phyloP scores from a whole-genome alignment of 1,140 invertebrate species.

The Drosophila pruinosa region DNA sequence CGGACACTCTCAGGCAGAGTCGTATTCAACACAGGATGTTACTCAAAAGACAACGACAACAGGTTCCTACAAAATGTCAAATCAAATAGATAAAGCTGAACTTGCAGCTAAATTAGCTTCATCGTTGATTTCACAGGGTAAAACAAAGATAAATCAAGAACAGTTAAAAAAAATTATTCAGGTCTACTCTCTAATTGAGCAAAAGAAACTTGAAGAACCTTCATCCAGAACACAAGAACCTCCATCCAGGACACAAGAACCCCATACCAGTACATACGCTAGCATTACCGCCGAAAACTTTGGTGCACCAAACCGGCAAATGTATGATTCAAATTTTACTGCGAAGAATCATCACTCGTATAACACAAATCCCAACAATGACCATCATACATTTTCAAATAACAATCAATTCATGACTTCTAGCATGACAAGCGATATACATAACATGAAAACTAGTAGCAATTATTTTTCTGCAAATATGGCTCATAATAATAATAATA shows the following conservation, averaged over 20 bases:
- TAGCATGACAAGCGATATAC: constrained; percentile 4
- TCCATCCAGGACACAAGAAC: too few relatives aligned
- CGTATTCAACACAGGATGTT: not conserved
- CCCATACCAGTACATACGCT: not conserved
- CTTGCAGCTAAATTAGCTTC: constrained; percentile 65
- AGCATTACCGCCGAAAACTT: not conserved
- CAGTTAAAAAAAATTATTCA: constrained; percentile 70
- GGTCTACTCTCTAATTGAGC: constrained; percentile 62
- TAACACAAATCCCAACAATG: not conserved
- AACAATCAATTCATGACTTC: constrained; percentile 7
- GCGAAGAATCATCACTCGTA: not conserved
- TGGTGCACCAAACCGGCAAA: not conserved
- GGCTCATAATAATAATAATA: constrained; percentile 49
- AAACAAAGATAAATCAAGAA: constrained; percentile 63
- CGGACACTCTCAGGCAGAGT: not conserved
- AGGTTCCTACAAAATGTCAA: not conserved
- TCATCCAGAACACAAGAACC: not conserved
- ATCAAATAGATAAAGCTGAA: constrained; percentile 53
- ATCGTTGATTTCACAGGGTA: constrained; percentile 68
- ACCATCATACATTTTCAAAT: not conserved
- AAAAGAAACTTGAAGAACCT: constrained; percentile 52
- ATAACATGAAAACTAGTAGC: constrained; percentile 33
- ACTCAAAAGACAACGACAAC: not conserved
- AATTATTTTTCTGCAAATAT: constrained; percentile 48
- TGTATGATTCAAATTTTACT: not conserved